Conservation (phyloP, 2,113 vertebrate genomes). For the Salminus brasiliensis region DNA sequence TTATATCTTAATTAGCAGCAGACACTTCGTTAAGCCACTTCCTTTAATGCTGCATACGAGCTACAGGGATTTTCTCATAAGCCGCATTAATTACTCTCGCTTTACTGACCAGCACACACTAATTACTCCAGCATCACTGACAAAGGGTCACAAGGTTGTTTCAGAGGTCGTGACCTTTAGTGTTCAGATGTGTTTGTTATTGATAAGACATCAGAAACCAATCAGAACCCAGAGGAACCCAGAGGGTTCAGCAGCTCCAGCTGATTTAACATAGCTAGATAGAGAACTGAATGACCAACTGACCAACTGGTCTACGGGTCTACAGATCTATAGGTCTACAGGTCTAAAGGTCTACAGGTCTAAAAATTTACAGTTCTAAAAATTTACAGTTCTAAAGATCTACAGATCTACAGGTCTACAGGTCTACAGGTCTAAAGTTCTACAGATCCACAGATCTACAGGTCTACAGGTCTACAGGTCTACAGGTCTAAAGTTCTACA, state of each 20-base stretch:
- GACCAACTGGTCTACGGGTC: too few species aligned
- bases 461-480: too few species aligned
- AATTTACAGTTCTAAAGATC: too few species aligned
- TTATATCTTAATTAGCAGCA: slow-evolving; percentile 44
- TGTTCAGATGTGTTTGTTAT: neutral
- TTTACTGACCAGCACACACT: neutral
- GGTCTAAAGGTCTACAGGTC: too few species aligned
- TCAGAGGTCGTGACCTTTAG: neutral
- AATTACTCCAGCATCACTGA: neutral
- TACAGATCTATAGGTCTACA: too few species aligned
- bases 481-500: too few species aligned
- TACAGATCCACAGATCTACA: too few species aligned
- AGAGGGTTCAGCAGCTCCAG: neutral
- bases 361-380: too few species aligned
- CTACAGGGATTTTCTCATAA: slow-evolving; percentile 31
- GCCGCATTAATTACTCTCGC: slow-evolving; percentile 24
- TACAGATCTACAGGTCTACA: too few species aligned
- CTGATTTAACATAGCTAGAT: neutral
- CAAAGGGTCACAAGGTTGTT: slow-evolving; percentile 7
- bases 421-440: too few species aligned
- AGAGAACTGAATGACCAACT: too few species aligned
- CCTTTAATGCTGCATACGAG: slow-evolving; percentile 24
- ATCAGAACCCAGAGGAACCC: neutral
- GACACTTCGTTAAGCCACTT: slow-evolving; percentile 37
- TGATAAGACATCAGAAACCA: neutral